phyloP scores from a whole-genome alignment of 2,888 invertebrate genomes.

The Leucozona laternaria region DNA sequence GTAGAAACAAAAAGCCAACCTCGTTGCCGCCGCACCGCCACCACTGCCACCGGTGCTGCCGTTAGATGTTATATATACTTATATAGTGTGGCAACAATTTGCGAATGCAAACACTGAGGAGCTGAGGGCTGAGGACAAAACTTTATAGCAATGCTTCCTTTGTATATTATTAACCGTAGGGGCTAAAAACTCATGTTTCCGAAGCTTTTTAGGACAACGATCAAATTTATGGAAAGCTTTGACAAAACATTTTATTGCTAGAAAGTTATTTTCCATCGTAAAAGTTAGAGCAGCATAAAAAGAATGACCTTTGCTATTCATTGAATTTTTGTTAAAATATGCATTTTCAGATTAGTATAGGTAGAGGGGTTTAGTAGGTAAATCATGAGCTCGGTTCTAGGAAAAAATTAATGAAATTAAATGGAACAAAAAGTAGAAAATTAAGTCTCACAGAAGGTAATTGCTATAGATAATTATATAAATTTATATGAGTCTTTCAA shows the following conservation, averaged over 20 bases:
- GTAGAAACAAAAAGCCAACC: slow-evolving; percentile 15
- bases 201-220: slow-evolving; percentile 8
- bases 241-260: slow-evolving; percentile 21
- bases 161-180: neutral
- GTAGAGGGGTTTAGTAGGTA: no score
- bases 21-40: neutral
- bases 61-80: neutral
- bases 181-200: slow-evolving; percentile 1
- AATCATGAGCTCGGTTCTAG: no score
- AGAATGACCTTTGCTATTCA: neutral
- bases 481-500: no score
- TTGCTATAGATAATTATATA: no score
- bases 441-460: no score
- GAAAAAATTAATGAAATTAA: no score
- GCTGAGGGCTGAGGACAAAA: neutral
- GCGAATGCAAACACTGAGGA: neutral
- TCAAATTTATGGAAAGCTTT: slow-evolving; percentile 27
- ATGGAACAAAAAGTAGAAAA: no score
- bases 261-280: slow-evolving; percentile 1
- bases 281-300: neutral
- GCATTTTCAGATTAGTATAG: no score
- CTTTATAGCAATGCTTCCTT: slow-evolving; percentile 17
- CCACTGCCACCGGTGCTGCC: no score
- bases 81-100: slow-evolving; percentile 18
- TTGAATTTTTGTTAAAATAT: no score